phyloP scores from a whole-genome alignment of 2,797 vertebrate genomes.

The Sebastes minor region DNA sequence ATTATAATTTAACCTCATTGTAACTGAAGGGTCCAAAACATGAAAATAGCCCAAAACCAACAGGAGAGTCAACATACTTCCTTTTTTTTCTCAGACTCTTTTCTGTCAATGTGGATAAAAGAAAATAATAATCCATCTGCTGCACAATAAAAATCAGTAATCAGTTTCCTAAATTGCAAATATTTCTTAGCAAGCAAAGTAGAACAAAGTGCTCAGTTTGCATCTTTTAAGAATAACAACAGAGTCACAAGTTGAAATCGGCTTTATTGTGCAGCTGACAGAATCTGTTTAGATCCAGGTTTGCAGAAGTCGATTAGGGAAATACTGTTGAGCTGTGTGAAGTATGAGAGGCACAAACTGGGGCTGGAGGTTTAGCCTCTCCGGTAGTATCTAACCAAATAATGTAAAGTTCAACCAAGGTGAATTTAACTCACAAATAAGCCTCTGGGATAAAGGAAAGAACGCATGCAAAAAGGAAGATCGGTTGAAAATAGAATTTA shows the following conservation, averaged over 20 bases:
- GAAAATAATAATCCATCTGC: neutral
- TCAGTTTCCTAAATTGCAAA: too few species aligned
- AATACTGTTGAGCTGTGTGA: neutral
- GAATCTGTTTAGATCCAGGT: neutral
- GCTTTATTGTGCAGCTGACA: neutral
- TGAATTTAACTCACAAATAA: neutral
- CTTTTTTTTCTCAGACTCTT: neutral
- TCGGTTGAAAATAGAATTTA: neutral
- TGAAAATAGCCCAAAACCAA: neutral
- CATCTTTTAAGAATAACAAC: neutral
- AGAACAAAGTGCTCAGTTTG: neutral
- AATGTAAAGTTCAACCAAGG: neutral
- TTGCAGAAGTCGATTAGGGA: neutral
- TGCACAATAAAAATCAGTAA: neutral
- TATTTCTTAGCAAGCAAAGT: neutral
- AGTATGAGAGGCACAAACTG: neutral
- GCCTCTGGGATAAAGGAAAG: neutral
- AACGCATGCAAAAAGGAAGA: neutral
- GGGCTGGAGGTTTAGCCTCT: neutral
- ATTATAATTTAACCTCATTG: neutral
- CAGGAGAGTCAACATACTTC: neutral
- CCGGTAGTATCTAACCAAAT: neutral
- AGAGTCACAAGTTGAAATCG: neutral
- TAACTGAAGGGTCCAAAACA: neutral
- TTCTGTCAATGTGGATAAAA: neutral